Evolutionary conservation across 2,113 vertebrate genomes (phyloP).

Genomic region (Actenoides lindsayi): DNA sequence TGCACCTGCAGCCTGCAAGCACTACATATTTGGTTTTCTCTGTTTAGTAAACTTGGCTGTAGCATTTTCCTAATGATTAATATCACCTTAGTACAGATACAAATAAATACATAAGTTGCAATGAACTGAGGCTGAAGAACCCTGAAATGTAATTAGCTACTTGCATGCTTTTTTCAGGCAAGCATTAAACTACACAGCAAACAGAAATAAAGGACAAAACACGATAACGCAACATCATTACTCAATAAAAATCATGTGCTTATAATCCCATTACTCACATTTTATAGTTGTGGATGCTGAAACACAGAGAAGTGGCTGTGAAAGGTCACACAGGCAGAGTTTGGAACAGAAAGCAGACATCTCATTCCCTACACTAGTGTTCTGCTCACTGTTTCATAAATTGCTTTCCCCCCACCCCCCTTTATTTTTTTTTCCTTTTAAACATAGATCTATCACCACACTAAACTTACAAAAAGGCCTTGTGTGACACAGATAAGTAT

Average conservation of each 20-base stretch:
- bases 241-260: conserved; percentile 41
- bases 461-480: neutral
- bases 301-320: neutral
- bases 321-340: conserved; percentile 12
- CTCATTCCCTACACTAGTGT: neutral
- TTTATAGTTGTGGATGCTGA: conserved; percentile 29
- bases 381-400: neutral
- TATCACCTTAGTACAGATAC: neutral
- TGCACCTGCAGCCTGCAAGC: neutral
- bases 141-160: conserved; percentile 22
- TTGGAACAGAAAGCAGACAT: neutral
- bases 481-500: neutral
- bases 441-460: neutral
- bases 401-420: neutral
- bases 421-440: neutral
- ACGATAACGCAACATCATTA: neutral
- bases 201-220: conserved; percentile 19
- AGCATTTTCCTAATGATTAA: neutral
- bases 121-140: neutral
- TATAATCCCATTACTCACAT: conserved; percentile 49
- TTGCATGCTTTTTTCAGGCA: neutral
- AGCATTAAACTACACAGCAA: conserved; percentile 19
- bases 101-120: neutral
- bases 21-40: neutral
- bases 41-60: neutral